Percentiles rank a stretch among this genome's conserved stretches.
Conservation (phyloP, 2,113 vertebrate species). For the Axis porcinus region DNA sequence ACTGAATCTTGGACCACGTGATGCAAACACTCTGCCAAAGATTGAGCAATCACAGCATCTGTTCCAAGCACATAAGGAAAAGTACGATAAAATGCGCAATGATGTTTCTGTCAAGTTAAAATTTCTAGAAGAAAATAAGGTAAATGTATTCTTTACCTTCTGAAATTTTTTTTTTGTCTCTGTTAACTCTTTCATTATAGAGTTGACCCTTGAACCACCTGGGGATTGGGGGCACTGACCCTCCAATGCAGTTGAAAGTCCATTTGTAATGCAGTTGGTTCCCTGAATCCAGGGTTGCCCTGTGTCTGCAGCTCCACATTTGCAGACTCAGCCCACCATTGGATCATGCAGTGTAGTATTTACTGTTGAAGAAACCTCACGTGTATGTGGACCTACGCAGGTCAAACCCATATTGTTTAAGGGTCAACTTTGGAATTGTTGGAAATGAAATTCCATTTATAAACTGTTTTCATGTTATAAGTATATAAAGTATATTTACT, state of each 20-base stretch:
- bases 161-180: neutral
- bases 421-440: neutral
- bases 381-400: neutral
- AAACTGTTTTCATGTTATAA: constrained; percentile 8
- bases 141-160: constrained; percentile 65
- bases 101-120: constrained; percentile 95
- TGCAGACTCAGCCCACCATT: neutral
- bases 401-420: neutral
- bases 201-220: neutral
- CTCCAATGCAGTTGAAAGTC: neutral
- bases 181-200: constrained; percentile 1
- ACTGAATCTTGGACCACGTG: constrained; percentile 94
- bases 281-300: neutral
- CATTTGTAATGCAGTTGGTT: rapidly evolving
- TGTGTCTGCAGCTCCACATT: neutral
- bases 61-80: constrained; percentile 95
- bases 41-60: constrained; percentile 94
- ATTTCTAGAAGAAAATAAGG: constrained; percentile 99
- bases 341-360: neutral
- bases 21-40: constrained; percentile 92
- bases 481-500: neutral
- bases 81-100: constrained; percentile 95
- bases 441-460: neutral
- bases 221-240: neutral
- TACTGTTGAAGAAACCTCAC: neutral